Conservation (phyloP, 2,888 invertebrate species). For the Ellobium chinense region DNA sequence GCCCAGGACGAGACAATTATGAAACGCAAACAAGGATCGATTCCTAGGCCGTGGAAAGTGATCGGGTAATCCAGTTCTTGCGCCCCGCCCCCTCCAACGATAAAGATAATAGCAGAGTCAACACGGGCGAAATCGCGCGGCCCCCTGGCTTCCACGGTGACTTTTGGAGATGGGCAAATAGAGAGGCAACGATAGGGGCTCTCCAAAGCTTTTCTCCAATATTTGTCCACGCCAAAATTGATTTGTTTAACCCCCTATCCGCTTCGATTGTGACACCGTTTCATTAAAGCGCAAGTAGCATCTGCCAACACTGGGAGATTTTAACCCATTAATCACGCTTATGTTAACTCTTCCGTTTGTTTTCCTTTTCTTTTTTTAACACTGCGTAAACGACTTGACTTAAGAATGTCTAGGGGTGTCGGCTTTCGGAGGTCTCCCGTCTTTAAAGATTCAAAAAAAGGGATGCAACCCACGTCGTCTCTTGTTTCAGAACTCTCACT, state of each 20-base stretch:
- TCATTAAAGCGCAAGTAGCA: constrained; percentile 5
- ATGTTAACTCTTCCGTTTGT: background rate
- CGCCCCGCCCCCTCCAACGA: background rate
- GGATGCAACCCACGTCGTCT: too few species aligned
- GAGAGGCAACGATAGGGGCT: constrained; percentile 6
- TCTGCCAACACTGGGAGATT: constrained; percentile 12
- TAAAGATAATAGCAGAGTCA: constrained; percentile 25
- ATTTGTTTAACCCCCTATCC: constrained; percentile 30
- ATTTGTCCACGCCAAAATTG: constrained; percentile 16
- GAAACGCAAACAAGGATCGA: constrained; percentile 22
- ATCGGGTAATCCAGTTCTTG: constrained; percentile 17
- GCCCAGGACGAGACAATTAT: constrained; percentile 25
- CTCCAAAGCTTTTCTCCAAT: constrained; percentile 27
- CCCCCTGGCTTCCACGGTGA: background rate
- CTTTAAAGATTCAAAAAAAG: too few species aligned
- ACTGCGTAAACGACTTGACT: too few species aligned
- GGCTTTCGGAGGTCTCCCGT: too few species aligned
- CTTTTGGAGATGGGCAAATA: constrained; percentile 29
- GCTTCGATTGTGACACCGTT: constrained; percentile 8
- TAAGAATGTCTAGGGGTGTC: too few species aligned
- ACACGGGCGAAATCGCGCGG: background rate
- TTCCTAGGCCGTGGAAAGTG: constrained; percentile 12
- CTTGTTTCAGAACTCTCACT: too few species aligned
- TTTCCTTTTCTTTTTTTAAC: background rate
- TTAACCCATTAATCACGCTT: constrained; percentile 2